Conservation (phyloP, 1,140 invertebrate species). For the Hyles vespertilio region DNA sequence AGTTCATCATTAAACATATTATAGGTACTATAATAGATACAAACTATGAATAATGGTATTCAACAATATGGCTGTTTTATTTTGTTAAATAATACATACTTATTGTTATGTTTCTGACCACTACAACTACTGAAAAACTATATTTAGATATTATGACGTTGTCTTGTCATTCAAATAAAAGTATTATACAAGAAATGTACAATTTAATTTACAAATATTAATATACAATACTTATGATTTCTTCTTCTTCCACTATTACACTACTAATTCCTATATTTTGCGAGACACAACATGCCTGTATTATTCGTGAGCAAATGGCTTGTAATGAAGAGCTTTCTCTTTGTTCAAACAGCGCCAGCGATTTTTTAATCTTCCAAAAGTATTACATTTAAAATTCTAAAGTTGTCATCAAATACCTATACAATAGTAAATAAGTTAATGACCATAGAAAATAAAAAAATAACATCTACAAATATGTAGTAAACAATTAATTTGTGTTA, state of each 20-base stretch:
- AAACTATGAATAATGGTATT: neutral
- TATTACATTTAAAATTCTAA: conserved; percentile 32
- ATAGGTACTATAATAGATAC: too few species aligned
- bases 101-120: too few species aligned
- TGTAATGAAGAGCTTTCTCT: conserved; percentile 18
- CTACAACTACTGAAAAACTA: too few species aligned
- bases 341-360: conserved; percentile 31
- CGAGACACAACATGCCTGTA: conserved; percentile 8
- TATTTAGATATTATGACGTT: too few species aligned
- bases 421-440: conserved; percentile 6
- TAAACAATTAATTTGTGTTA: conserved; percentile 1
- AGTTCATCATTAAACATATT: too few species aligned
- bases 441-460: neutral
- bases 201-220: too few species aligned
- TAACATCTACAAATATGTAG: conserved; percentile 5
- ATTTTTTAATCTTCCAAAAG: conserved; percentile 48
- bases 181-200: too few species aligned
- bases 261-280: conserved; percentile 7
- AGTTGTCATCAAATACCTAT: conserved; percentile 29
- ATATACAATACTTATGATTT: too few species aligned
- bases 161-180: too few species aligned
- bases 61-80: neutral
- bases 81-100: conserved; percentile 3
- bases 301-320: conserved; percentile 13
- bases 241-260: neutral